Conservation (phyloP, 2,113 vertebrate species). For the Mirounga angustirostris region DNA sequence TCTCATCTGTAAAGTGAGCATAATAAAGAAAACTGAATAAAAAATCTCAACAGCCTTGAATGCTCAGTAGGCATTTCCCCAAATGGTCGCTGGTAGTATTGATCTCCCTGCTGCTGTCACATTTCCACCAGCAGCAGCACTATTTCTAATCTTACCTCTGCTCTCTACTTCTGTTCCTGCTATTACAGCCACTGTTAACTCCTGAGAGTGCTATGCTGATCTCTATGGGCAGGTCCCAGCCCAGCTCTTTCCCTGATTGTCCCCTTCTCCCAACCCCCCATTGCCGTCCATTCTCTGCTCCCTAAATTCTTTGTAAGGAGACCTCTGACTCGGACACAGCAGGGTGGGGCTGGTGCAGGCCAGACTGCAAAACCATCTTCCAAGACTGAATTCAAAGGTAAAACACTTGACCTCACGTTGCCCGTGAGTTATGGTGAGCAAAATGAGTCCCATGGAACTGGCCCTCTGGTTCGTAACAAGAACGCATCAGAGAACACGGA, state of each 20-base stretch:
- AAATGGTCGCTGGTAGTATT: background rate
- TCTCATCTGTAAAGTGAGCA: background rate
- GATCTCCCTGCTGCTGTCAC: background rate
- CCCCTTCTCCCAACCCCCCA: rapidly evolving
- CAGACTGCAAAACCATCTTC: background rate
- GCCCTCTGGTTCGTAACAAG: background rate
- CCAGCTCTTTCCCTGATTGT: background rate
- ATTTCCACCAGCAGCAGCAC: background rate
- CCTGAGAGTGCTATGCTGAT: background rate
- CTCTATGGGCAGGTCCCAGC: background rate
- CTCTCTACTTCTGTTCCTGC: too few relatives aligned
- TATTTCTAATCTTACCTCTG: background rate
- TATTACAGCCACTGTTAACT: background rate
- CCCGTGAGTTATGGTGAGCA: background rate
- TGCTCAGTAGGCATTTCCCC: background rate
- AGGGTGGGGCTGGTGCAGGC: background rate
- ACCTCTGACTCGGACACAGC: background rate
- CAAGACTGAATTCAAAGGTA: background rate
- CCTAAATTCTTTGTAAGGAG: background rate
- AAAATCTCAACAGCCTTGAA: background rate
- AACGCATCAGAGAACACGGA: background rate
- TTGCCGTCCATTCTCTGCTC: background rate
- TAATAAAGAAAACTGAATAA: background rate
- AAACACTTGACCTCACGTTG: background rate
- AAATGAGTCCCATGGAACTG: background rate